phyloP scores from a whole-genome alignment of 1,140 invertebrate genomes.

The Bombyx mandarina region DNA sequence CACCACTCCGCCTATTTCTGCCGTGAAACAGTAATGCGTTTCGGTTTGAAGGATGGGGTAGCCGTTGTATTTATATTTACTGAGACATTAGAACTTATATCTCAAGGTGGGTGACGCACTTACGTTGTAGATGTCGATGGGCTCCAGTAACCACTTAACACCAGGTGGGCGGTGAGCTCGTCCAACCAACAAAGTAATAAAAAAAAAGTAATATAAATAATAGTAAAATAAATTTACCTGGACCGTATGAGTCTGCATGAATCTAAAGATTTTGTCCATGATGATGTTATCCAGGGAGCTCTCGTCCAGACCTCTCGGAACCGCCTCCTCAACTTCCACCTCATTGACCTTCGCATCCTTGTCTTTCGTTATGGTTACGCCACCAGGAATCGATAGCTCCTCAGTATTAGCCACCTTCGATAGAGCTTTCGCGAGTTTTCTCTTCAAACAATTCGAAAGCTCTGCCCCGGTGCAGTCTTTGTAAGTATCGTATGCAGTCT shows the following conservation, averaged over 20 bases:
- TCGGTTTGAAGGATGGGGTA: too few relatives aligned
- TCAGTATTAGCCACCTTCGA: constrained; percentile 76
- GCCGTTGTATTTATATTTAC: too few relatives aligned
- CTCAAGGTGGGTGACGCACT: too few relatives aligned
- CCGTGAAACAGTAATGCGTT: too few relatives aligned
- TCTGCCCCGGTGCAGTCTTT: constrained; percentile 82
- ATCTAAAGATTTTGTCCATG: constrained; percentile 78
- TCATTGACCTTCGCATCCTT: constrained; percentile 47
- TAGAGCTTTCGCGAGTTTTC: constrained; percentile 81
- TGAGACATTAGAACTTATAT: too few relatives aligned
- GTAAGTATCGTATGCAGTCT: constrained; percentile 72
- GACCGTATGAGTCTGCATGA: constrained; percentile 82
- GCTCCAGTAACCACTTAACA: too few relatives aligned
- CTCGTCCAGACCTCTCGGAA: constrained; percentile 81
- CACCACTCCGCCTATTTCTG: too few relatives aligned
- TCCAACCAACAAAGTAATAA: too few relatives aligned
- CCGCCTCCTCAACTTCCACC: constrained; percentile 64
- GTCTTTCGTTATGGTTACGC: constrained; percentile 79
- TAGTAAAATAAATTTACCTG: constrained; percentile 70
- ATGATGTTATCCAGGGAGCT: constrained; percentile 81
- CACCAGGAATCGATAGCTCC: constrained; percentile 77
- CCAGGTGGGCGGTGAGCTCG: too few relatives aligned
- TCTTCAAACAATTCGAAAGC: constrained; percentile 80
- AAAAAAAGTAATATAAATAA: too few relatives aligned
- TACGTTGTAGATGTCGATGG: too few relatives aligned